Percentiles rank a stretch among this genome's conserved stretches.
Evolutionary conservation across 2,113 vertebrate genomes (phyloP).

Genomic region (Podarcis cretensis): DNA sequence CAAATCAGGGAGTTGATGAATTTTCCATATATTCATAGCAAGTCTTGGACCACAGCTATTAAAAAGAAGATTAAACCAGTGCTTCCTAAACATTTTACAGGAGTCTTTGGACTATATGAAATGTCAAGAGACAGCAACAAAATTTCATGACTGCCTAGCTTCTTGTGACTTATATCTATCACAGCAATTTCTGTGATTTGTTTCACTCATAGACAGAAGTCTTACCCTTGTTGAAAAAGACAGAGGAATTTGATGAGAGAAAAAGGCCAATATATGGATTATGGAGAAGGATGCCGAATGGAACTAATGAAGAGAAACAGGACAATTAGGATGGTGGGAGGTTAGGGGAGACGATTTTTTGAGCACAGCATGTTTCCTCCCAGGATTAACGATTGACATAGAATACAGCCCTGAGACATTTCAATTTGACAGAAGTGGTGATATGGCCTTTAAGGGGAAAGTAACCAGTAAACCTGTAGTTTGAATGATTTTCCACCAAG

Average conservation of each 20-base stretch:
- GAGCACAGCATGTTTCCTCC: neutral
- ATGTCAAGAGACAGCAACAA: neutral
- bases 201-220: neutral
- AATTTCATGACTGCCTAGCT: neutral
- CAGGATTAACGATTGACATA: neutral
- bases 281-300: neutral
- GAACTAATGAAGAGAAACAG: constrained; percentile 3
- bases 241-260: neutral
- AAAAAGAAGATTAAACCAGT: neutral
- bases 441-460: neutral
- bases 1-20: too few relatives aligned
- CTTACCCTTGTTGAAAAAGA: neutral
- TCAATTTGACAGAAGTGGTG: neutral
- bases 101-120: neutral
- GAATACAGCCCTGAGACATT: neutral
- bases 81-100: neutral
- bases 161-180: neutral
- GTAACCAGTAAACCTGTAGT: neutral
- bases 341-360: neutral
- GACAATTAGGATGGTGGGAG: constrained; percentile 2
- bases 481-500: neutral
- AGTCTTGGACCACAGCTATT: neutral
- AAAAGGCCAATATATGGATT: neutral
- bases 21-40: neutral
- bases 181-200: neutral